Conservation (phyloP, 92 coral and sea anemone genomes). For the Zoanthus gigantus region DNA sequence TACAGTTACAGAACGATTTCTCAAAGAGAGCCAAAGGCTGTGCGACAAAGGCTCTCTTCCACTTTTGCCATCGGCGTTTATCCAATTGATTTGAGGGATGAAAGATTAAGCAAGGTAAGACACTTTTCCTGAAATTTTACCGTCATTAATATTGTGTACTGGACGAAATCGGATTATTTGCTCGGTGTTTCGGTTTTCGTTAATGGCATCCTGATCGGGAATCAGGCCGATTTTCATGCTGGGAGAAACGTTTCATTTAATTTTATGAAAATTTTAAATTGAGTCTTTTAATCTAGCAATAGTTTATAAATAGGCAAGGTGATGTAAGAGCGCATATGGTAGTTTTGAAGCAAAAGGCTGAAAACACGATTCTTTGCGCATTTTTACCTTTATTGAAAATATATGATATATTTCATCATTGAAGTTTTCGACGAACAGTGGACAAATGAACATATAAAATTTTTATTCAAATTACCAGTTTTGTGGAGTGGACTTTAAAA, state of each 20-base stretch:
- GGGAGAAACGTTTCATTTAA: not conserved
- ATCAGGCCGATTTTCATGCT: not conserved
- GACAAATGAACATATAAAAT: too few species aligned
- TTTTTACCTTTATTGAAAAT: too few species aligned
- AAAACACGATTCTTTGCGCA: too few species aligned
- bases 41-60: not conserved
- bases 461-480: too few species aligned
- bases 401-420: too few species aligned
- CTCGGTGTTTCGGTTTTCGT: slow-evolving; percentile 1
- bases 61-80: not conserved
- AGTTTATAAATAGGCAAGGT: too few species aligned
- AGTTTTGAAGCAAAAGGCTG: too few species aligned
- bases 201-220: not conserved
- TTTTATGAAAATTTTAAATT: not conserved
- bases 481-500: too few species aligned
- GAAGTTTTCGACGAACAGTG: too few species aligned
- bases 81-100: not conserved
- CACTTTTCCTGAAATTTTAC: not conserved
- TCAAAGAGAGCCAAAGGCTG: not conserved
- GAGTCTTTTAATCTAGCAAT: not conserved
- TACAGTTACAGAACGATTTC: not conserved
- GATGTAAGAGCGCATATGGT: too few species aligned
- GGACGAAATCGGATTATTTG: slow-evolving; percentile 19
- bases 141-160: not conserved
- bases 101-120: not conserved